phyloP scores from a whole-genome alignment of 2,888 invertebrate genomes.

The Cataglyphis cursor region DNA sequence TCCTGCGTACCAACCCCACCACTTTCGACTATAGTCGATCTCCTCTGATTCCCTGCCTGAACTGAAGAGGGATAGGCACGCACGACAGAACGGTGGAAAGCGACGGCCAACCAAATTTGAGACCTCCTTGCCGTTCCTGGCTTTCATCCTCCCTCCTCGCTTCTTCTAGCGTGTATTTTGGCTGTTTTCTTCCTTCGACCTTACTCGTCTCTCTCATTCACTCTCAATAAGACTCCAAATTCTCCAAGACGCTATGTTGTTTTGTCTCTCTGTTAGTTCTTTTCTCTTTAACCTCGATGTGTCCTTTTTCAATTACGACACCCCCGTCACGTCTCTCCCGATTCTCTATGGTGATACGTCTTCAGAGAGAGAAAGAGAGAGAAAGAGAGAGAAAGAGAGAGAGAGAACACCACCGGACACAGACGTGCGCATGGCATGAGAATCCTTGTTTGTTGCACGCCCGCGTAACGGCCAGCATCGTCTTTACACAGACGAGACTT shows the following conservation, averaged over 20 bases:
- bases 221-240: conserved; percentile 67
- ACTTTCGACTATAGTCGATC: conserved; percentile 61
- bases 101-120: conserved; percentile 86
- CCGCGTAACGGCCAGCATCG: conserved; percentile 59
- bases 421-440: conserved; percentile 74
- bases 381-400: conserved; percentile 49
- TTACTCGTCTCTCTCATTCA: conserved; percentile 51
- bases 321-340: conserved; percentile 57
- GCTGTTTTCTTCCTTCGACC: conserved; percentile 52
- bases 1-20: conserved; percentile 44
- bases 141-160: conserved; percentile 64
- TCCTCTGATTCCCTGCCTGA: conserved; percentile 36
- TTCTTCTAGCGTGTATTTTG: conserved; percentile 52
- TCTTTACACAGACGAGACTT: conserved; percentile 68
- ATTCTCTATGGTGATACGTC: conserved; percentile 37
- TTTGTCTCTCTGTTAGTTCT: conserved; percentile 53
- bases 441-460: conserved; percentile 75
- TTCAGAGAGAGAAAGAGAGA: conserved; percentile 42
- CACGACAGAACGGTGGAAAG: conserved; percentile 57
- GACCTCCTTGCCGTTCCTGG: conserved; percentile 77
- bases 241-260: conserved; percentile 69
- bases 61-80: conserved; percentile 45
- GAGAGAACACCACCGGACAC: conserved; percentile 53
- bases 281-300: conserved; percentile 56
- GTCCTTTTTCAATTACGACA: conserved; percentile 57